Evolutionary conservation across 1,140 invertebrate genomes (phyloP), one percentile per base, ranked within the genome.

Genomic region (Drosophila auraria): DNA sequence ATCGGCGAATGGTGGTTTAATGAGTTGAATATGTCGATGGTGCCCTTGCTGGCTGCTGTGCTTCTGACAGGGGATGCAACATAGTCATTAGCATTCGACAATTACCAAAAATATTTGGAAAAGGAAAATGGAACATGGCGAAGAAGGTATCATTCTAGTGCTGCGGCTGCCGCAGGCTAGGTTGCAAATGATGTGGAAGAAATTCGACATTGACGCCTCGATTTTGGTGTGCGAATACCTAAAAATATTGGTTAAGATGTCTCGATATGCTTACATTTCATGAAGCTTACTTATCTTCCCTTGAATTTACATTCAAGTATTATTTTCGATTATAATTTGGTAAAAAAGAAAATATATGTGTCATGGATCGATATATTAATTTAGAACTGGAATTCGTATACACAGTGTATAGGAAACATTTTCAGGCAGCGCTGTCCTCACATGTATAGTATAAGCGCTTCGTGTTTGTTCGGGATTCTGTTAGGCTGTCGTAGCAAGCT

Each of bases 11-110:
- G 81, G 77, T 69, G 59, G 69, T 90, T 87, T 90, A 87, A 87
- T 87, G 84, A 87, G 86, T 87, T 68, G 86, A 87, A 90, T 87
- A 87, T 87, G 84, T 87, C 86, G 84, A 84, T 81, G 72, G 81
- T 72, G 69, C 44, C 56, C 53, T 54, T 25, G 44, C 25, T 30
- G 30, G 38, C 45, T 51, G 49, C 57, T 66, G 61, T 47, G 33
- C 49, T 25, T 58, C 40, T 44, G 45, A 38, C 58, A 63, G 59
- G 62, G 83, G 53, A 59, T 58, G 45, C 63, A 80, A 83, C 78
- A 69, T 68, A 68, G 80, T 83, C 83, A 87, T 87, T 87, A 87
- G 73, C 72, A 78, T 71, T 78, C 65, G 44, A 15, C 69, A 82
- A 81, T 82, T 66, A 72, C 78, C 70, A 70, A 75, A 73, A 89